phyloP scores from a whole-genome alignment of 1,140 invertebrate species.

The Octopus bimaculoides region DNA sequence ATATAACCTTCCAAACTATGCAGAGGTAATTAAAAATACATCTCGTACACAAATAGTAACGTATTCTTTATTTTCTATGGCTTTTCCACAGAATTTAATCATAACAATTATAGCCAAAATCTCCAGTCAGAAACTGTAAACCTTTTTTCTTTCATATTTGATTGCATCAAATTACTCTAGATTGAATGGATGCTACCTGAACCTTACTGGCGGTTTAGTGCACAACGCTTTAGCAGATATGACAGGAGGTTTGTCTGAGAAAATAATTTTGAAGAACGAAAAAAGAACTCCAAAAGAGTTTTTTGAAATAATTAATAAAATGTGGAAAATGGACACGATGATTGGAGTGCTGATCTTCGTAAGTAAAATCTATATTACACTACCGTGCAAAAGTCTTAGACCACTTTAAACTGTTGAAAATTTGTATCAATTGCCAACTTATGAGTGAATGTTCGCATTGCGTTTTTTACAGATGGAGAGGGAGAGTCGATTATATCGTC shows the following conservation, averaged over 20 bases:
- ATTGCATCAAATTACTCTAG: not conserved
- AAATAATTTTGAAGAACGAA: not conserved
- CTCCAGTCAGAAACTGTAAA: too few relatives aligned
- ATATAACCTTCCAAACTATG: too few relatives aligned
- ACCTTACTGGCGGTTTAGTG: slow-evolving; percentile 14
- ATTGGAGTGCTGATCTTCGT: not conserved
- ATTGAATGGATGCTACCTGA: slow-evolving; percentile 19
- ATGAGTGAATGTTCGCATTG: too few relatives aligned
- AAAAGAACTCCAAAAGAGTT: not conserved
- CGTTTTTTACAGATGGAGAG: too few relatives aligned
- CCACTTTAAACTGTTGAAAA: not conserved
- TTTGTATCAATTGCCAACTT: too few relatives aligned
- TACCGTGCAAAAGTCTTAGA: not conserved
- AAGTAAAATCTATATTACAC: not conserved
- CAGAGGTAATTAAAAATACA: too few relatives aligned
- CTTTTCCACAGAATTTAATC: too few relatives aligned
- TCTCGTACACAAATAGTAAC: too few relatives aligned
- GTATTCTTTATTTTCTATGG: too few relatives aligned
- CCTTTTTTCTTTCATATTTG: too few relatives aligned
- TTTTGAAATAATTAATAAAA: not conserved
- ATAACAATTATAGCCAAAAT: too few relatives aligned
- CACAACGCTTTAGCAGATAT: slow-evolving; percentile 19
- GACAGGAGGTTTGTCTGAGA: slow-evolving; percentile 20
- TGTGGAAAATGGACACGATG: slow-evolving; percentile 1
- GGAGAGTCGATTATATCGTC: too few relatives aligned